Evolutionary conservation across 2,797 vertebrate genomes (phyloP).

Genomic region (Enteromius treurensis): DNA sequence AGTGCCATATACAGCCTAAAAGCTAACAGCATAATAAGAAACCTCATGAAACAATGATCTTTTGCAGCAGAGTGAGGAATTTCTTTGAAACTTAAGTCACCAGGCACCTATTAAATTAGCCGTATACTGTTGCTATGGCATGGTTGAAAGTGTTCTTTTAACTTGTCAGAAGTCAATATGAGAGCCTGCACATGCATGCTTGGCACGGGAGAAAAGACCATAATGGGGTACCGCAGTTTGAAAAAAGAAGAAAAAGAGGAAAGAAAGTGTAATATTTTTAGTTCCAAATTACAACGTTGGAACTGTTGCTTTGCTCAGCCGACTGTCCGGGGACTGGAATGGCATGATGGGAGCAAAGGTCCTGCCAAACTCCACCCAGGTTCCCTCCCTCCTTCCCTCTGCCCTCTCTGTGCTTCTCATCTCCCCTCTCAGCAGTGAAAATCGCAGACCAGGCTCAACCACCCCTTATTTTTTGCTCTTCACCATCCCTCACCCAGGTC

Average conservation of each 20-base stretch:
- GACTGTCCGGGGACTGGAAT: constrained; percentile 83
- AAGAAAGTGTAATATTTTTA: constrained; percentile 88
- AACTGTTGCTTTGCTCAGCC: constrained; percentile 80
- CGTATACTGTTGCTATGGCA: constrained; percentile 52
- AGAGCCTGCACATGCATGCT: constrained; percentile 78
- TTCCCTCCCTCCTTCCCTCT: constrained; percentile 68
- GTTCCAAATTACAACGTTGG: constrained; percentile 86
- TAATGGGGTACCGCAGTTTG: constrained; percentile 80
- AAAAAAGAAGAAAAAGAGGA: constrained; percentile 76
- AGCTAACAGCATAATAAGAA: constrained; percentile 14
- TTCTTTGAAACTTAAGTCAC: constrained; percentile 31
- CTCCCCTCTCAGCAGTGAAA: constrained; percentile 61
- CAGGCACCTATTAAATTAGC: constrained; percentile 52
- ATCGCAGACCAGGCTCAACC: constrained; percentile 69
- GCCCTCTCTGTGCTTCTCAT: constrained; percentile 76
- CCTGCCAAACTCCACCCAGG: constrained; percentile 81
- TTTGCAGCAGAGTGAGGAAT: constrained; percentile 42
- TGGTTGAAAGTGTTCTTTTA: constrained; percentile 59
- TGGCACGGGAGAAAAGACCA: constrained; percentile 80
- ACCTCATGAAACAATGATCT: constrained; percentile 40
- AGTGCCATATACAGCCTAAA: constrained; percentile 34
- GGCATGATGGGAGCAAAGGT: constrained; percentile 77
- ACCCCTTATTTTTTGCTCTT: constrained; percentile 50
- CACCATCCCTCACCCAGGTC: constrained; percentile 19
- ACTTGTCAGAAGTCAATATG: constrained; percentile 71